Conservation (phyloP, 2,797 vertebrate genomes). For the Pangasius mekongensis region DNA sequence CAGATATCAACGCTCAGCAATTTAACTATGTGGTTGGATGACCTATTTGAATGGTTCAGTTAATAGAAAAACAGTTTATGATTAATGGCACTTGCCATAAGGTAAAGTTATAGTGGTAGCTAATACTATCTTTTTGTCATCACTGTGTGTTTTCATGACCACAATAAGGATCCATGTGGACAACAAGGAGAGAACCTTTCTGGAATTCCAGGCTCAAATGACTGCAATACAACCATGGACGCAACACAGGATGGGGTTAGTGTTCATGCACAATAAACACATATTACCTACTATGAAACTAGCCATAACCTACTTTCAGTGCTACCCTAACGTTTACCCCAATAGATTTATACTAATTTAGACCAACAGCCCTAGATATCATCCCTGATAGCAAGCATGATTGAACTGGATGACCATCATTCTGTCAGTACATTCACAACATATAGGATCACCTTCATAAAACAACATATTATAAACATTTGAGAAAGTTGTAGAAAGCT, state of each 20-base stretch:
- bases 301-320: background rate
- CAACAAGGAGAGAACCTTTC: slow-evolving; percentile 4
- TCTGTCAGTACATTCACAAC: background rate
- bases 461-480: background rate
- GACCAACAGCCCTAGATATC: background rate
- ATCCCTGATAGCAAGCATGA: background rate
- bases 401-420: background rate
- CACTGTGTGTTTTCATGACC: background rate
- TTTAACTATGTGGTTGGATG: background rate
- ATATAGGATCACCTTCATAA: background rate
- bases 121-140: background rate
- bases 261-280: background rate
- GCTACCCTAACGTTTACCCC: background rate
- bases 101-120: background rate
- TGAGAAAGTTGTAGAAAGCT: background rate
- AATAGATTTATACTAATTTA: background rate
- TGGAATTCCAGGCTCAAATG: background rate
- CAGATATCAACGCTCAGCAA: background rate
- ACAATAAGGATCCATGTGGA: slow-evolving; percentile 19
- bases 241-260: slow-evolving; percentile 32
- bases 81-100: background rate
- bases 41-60: background rate
- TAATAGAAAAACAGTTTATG: background rate
- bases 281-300: background rate
- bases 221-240: background rate